Conservation (phyloP, 2,113 vertebrate genomes). For the Calidris pugnax region DNA sequence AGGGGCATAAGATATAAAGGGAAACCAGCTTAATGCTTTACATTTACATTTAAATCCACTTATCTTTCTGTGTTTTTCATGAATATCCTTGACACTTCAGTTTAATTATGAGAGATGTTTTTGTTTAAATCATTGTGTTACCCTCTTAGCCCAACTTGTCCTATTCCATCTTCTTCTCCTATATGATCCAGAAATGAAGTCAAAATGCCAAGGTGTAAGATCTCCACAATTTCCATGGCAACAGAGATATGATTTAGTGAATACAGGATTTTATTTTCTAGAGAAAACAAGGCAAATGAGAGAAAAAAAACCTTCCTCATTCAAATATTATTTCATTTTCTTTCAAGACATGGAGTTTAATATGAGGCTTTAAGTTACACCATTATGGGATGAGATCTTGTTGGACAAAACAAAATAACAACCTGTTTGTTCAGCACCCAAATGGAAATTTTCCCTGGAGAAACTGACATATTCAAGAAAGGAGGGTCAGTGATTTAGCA, state of each 20-base stretch:
- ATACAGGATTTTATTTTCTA: neutral
- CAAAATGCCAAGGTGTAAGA: conserved; percentile 56
- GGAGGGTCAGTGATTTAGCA: neutral
- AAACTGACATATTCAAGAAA: neutral
- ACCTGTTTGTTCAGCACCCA: neutral
- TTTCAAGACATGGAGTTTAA: neutral
- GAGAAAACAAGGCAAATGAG: neutral
- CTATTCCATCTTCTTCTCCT: neutral
- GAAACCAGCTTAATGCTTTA: conserved; percentile 13
- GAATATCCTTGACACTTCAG: conserved; percentile 64
- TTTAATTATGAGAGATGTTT: conserved; percentile 57
- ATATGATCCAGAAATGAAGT: conserved; percentile 25
- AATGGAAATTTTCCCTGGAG: neutral
- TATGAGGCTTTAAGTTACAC: neutral
- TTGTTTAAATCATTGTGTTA: conserved; percentile 40
- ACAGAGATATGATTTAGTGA: neutral
- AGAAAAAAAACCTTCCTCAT: neutral
- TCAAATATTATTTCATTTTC: neutral
- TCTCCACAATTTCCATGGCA: conserved; percentile 23
- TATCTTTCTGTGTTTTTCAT: conserved; percentile 36
- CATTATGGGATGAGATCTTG: neutral
- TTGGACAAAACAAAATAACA: neutral
- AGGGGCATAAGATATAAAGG: neutral
- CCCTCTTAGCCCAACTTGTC: neutral
- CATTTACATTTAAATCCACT: neutral